Base-by-base conservation (phyloP, 2,888 invertebrate species). In the Neelides folsomi region DNA sequence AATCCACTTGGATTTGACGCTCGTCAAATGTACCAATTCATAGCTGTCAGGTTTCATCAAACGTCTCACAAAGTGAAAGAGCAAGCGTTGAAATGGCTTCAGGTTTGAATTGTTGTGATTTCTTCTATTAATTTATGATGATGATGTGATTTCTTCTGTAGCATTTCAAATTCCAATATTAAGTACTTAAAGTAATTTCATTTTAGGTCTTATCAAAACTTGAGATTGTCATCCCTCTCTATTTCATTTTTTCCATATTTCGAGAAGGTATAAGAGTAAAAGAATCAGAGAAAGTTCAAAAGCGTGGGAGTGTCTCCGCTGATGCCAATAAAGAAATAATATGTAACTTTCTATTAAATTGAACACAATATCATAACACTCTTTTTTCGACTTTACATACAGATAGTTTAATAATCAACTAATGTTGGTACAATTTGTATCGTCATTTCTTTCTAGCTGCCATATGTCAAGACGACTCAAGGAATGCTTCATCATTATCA, bases 1-100 rank as follows among this genome's bases (percentile, higher is more conserved):
- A 88, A 87, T 57, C 90, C 95, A 47, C 74, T 94, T 38, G 93
- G 94, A 2, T 89, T 97, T 67, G 89, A 92, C 67, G 83, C 89
- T n/a, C 82, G 84, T 62, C 86, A 89, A 66, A 83, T 97, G 79
- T 98, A 94, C 71, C 84, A 86, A 67, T 98, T 98, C 71, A 86
- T 97, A 37, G 82, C 83, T 1, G 79, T 83, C 50, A 77, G 90
- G 48, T 93, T 95, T 67, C 81, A 76, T 67, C 81, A 78, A 67
- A 83, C 86, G 1, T 79, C 80, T 1, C 82, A 87, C 0, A 82
- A 83, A 67, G 83, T 86, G 0, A 89, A 90, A 68, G 80, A 88
- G 66, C 89, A 90, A 65, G 89, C 89, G 1, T 72, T 92, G 12
- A 81, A 85, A 67, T 92, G 90, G 90, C 75, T 92, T 37, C 86